phyloP scores from a whole-genome alignment of 2,797 vertebrate species.

The Sorex maritimensis region DNA sequence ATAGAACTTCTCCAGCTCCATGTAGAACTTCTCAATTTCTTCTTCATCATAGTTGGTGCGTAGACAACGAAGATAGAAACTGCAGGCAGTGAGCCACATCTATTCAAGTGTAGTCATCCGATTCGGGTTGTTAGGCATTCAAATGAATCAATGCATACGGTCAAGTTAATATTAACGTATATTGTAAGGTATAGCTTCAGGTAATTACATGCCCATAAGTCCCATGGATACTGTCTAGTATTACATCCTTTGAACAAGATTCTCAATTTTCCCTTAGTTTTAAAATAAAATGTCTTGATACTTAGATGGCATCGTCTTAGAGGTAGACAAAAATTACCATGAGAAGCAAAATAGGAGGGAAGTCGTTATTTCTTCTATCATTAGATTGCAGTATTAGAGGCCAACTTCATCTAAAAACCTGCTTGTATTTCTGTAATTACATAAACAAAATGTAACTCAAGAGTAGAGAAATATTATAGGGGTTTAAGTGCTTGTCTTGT shows the following conservation, averaged over 20 bases:
- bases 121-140: no score
- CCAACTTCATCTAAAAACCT: neutral
- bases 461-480: no score
- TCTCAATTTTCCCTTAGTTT: constrained; percentile 67
- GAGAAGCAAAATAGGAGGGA: neutral
- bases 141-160: no score
- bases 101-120: no score
- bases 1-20: no score
- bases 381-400: neutral
- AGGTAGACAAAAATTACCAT: neutral
- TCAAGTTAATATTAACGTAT: constrained; percentile 42
- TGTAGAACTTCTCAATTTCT: no score
- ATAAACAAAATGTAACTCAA: no score
- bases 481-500: no score
- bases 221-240: neutral
- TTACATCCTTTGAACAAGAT: constrained; percentile 57
- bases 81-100: no score
- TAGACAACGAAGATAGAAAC: no score
- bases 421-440: neutral
- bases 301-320: constrained; percentile 18
- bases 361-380: neutral
- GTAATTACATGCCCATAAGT: constrained; percentile 53
- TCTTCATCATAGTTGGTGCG: no score
- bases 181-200: constrained; percentile 62
- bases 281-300: constrained; percentile 56